phyloP scores from a whole-genome alignment of 2,888 invertebrate genomes.

The Temnothorax unifasciatus region DNA sequence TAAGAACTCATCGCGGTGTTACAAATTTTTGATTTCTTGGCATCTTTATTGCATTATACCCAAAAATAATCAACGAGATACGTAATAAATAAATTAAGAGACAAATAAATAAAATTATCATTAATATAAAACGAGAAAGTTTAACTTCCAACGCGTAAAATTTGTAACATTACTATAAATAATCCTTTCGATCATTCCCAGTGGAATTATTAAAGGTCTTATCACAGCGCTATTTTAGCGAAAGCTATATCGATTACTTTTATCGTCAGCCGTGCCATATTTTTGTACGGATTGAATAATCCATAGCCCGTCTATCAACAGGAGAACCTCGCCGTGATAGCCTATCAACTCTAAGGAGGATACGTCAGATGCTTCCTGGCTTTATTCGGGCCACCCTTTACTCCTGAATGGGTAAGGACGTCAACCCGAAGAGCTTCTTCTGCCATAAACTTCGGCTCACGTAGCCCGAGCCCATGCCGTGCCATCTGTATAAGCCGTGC shows the following conservation, averaged over 20 bases:
- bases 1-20: background rate
- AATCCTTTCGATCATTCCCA: background rate
- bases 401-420: constrained; percentile 39
- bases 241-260: constrained; percentile 15
- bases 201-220: background rate
- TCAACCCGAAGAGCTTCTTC: constrained; percentile 40
- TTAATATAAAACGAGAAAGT: background rate
- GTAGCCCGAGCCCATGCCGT: constrained; percentile 23
- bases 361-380: constrained; percentile 47
- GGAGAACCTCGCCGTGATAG: constrained; percentile 33
- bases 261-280: constrained; percentile 8
- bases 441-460: constrained; percentile 48
- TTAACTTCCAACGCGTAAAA: background rate
- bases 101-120: background rate
- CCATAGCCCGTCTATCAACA: constrained; percentile 41
- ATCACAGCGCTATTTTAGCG: background rate
- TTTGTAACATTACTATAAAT: background rate
- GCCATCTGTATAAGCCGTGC: constrained; percentile 14
- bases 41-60: background rate
- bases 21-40: background rate
- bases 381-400: constrained; percentile 53
- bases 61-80: background rate
- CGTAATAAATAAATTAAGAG: background rate
- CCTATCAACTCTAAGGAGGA: constrained; percentile 51
- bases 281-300: constrained; percentile 47